phyloP scores from a whole-genome alignment of 2,797 vertebrate species.

The Centropyge bicolor region DNA sequence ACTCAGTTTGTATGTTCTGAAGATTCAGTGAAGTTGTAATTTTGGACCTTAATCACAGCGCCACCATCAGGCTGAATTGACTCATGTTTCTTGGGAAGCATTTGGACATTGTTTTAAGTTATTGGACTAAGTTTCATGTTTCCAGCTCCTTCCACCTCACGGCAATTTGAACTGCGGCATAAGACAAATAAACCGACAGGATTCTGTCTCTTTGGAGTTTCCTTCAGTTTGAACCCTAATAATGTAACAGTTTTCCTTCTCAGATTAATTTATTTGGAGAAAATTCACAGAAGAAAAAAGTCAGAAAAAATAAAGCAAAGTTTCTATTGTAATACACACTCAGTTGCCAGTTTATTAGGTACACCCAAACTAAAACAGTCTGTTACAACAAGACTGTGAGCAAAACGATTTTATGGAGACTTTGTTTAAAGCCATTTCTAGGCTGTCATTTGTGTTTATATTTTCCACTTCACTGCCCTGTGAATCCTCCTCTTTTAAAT shows the following conservation, averaged over 20 bases:
- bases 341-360: background rate
- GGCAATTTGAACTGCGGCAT: background rate
- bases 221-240: too few species aligned
- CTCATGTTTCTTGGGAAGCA: background rate
- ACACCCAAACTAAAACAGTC: background rate
- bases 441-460: too few species aligned
- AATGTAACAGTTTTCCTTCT: background rate
- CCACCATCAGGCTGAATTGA: background rate
- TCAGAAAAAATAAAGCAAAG: background rate
- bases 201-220: too few species aligned
- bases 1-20: too few species aligned
- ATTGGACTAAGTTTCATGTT: background rate
- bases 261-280: background rate
- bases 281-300: background rate
- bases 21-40: too few species aligned
- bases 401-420: too few species aligned
- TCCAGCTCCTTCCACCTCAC: background rate
- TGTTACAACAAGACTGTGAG: background rate
- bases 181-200: background rate
- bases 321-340: background rate
- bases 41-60: background rate
- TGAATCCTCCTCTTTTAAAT: too few species aligned
- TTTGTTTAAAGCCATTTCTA: too few species aligned
- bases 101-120: background rate
- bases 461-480: too few species aligned